Evolutionary conservation across 2,797 vertebrate species (phyloP).

Genomic region (Scolopax rusticola): DNA sequence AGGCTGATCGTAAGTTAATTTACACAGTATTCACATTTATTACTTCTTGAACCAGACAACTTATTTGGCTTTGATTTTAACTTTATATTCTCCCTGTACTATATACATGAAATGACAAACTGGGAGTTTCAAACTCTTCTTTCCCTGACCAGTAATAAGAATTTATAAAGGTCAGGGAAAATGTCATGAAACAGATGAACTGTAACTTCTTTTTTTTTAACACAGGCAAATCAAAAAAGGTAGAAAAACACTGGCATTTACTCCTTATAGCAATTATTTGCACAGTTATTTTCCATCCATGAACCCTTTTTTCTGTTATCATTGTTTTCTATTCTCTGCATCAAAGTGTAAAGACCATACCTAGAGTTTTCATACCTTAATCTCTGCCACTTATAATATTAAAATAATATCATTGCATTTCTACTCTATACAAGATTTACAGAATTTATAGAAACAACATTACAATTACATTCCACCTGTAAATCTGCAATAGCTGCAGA

Average conservation of each 20-base stretch:
- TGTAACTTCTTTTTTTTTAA: not conserved
- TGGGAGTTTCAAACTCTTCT: not conserved
- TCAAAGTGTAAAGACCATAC: not conserved
- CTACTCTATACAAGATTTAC: not conserved
- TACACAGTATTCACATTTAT: not conserved
- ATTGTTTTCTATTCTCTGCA: not conserved
- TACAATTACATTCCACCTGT: not conserved
- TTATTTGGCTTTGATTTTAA: not conserved
- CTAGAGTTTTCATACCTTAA: not conserved
- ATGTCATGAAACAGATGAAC: not conserved
- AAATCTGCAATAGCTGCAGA: not conserved
- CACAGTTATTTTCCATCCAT: not conserved
- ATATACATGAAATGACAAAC: not conserved
- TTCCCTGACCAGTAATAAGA: not conserved
- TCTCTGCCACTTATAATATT: not conserved
- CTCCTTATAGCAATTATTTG: not conserved
- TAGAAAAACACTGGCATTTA: not conserved
- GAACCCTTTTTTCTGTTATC: not conserved
- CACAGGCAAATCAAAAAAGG: not conserved
- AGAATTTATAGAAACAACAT: not conserved
- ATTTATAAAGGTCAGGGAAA: constrained; percentile 10
- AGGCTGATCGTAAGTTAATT: not conserved
- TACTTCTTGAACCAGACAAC: not conserved
- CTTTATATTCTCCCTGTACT: not conserved
- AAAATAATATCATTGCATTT: not conserved